Base-by-base conservation (phyloP, 1,140 invertebrate species). In the Metopolophium dirhodum region DNA sequence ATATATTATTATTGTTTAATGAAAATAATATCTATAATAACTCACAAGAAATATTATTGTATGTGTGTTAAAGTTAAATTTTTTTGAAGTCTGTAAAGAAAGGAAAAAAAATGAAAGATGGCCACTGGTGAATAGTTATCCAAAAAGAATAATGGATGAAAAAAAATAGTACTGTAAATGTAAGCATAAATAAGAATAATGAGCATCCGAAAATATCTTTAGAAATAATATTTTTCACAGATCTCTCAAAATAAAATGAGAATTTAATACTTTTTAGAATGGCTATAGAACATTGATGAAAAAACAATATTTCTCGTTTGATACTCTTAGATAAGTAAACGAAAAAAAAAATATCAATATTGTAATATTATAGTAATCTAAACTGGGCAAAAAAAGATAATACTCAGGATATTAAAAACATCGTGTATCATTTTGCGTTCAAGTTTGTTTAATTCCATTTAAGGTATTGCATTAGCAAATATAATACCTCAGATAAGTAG, bases 181-280 rank as follows among this genome's bases (percentile, higher is more conserved):
- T 47, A 30, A 45, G 47, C 35, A 88, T 37, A 35, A 51, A 88
- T 54, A 54, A 88, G n/a, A 88, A 88, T 54, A 88, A 88, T 37
- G 87, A 54, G 87, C n/a, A 54, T 88, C 87, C n/a, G n/a, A 54
- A 88, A 88, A 88, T 37, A 88, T 88, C 87, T 88, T 88, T 88
- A 88, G n/a, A 89, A 89, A 89, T 89, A 89, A 54, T 57, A 57
- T 57, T 89, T 57, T 35, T 7, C 22, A 57, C 22, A 37, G 88
- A 41, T 89, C 30, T 35, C 37, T 89, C 8, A 57, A 51, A 57
- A 89, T 35, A 41, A 89, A 57, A 37, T 49, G 51, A 37, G 47
- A 57, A 41, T 3, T 54, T 51, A 54, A 22, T 89, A 89, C 22
- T 54, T 89, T 51, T 54, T 54, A 54, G n/a, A 54, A 89, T 23